Conservation (phyloP, 1,140 invertebrate genomes). For the Cotesia glomerata region DNA sequence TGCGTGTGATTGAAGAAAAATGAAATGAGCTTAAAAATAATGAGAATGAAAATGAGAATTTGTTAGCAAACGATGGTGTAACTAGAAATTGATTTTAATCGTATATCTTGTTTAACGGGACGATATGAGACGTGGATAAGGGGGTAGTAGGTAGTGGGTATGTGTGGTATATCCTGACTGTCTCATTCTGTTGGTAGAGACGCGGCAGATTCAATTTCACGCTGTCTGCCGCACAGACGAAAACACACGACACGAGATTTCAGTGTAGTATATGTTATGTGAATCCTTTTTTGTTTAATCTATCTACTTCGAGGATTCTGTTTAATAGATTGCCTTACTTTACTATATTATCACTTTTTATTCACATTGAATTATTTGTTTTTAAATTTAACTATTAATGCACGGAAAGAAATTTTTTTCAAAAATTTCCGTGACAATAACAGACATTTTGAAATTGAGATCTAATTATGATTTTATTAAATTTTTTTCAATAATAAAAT, state of each 20-base stretch:
- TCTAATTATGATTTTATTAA: too few species aligned
- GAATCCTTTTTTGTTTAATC: slow-evolving; percentile 1
- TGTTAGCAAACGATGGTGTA: not conserved
- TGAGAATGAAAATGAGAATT: not conserved
- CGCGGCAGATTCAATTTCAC: slow-evolving; percentile 28
- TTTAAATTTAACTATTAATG: too few species aligned
- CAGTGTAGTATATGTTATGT: not conserved
- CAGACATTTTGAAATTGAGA: too few species aligned
- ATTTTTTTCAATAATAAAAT: too few species aligned
- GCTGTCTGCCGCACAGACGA: slow-evolving; percentile 21
- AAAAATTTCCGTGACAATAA: too few species aligned
- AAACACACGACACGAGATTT: slow-evolving; percentile 3
- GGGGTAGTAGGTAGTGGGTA: too few species aligned
- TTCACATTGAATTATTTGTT: too few species aligned
- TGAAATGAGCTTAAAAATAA: not conserved
- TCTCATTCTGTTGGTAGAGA: not conserved
- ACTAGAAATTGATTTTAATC: slow-evolving; percentile 18
- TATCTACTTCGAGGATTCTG: too few species aligned
- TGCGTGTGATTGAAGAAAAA: too few species aligned
- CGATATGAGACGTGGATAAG: not conserved
- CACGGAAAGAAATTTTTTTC: too few species aligned
- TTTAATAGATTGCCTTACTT: too few species aligned
- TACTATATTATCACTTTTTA: too few species aligned
- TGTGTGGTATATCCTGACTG: not conserved
- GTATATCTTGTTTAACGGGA: slow-evolving; percentile 19